Conservation (phyloP, 1,140 invertebrate species). For the Armadillidium nasatum region DNA sequence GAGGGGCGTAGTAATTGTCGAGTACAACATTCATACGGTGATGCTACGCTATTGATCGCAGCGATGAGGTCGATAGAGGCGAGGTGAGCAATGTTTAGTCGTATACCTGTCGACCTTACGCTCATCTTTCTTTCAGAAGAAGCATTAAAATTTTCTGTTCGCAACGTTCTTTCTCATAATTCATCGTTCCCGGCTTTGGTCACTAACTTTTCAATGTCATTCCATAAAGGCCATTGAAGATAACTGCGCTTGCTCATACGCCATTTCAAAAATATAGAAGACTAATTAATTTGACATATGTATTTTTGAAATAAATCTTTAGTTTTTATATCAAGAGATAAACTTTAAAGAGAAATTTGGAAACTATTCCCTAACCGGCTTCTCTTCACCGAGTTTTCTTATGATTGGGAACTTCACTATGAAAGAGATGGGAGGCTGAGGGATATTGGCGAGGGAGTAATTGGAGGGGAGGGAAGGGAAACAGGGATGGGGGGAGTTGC, state of each 20-base stretch:
- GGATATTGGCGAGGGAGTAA: background rate
- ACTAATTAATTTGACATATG: no score
- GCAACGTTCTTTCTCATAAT: background rate
- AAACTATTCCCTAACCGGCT: no score
- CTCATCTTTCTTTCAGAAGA: background rate
- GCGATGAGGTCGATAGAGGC: background rate
- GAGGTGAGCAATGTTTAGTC: background rate
- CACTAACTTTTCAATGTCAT: background rate
- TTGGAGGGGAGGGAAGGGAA: no score
- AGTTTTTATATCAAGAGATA: no score
- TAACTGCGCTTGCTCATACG: background rate
- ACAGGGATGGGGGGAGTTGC: background rate
- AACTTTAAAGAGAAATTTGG: no score
- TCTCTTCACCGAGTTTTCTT: no score
- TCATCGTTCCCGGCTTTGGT: background rate
- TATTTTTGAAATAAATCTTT: no score
- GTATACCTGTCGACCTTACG: background rate
- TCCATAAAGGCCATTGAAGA: background rate
- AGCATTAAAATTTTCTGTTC: background rate
- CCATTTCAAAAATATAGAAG: no score
- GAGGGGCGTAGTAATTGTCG: conserved; percentile 2
- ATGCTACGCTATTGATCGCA: conserved; percentile 6
- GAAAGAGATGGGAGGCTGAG: background rate
- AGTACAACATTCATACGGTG: conserved; percentile 9
- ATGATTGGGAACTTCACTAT: background rate